Evolutionary conservation across 2,113 vertebrate species (phyloP).

Genomic region (Oreochromis niloticus): DNA sequence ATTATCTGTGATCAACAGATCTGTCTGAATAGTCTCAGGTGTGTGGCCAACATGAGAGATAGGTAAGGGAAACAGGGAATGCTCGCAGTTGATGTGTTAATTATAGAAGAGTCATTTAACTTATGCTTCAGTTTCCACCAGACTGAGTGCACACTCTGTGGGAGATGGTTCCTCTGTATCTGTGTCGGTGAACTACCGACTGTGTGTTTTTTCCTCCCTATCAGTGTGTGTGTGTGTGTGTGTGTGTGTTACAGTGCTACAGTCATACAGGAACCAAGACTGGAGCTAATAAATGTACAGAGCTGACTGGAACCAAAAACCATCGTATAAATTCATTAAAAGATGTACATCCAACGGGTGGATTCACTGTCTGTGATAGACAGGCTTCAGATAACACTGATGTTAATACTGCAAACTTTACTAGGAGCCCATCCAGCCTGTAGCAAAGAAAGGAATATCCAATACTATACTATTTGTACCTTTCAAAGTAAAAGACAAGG

Average conservation of each 20-base stretch:
- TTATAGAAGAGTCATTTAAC: neutral
- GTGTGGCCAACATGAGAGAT: neutral
- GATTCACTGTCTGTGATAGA: neutral
- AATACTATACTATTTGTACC: neutral
- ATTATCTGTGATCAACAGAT: neutral
- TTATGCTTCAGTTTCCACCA: neutral
- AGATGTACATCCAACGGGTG: neutral
- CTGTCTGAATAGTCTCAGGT: neutral
- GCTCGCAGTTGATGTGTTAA: neutral
- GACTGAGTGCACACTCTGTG: neutral
- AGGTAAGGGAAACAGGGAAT: neutral
- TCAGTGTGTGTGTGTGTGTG: neutral
- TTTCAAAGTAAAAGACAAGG: neutral
- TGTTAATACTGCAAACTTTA: constrained; percentile 40
- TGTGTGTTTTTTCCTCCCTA: neutral
- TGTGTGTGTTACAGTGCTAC: neutral
- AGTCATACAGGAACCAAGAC: neutral
- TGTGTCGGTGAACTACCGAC: neutral
- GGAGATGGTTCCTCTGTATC: neutral
- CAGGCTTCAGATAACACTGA: constrained; percentile 23
- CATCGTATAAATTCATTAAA: neutral
- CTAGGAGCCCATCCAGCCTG: constrained; percentile 3
- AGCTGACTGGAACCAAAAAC: neutral
- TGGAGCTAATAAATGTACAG: neutral
- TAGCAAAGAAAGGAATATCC: neutral